Percentiles rank a stretch among this genome's conserved stretches.
phyloP scores from a whole-genome alignment of 2,113 vertebrate genomes.

The Neotoma lepida region DNA sequence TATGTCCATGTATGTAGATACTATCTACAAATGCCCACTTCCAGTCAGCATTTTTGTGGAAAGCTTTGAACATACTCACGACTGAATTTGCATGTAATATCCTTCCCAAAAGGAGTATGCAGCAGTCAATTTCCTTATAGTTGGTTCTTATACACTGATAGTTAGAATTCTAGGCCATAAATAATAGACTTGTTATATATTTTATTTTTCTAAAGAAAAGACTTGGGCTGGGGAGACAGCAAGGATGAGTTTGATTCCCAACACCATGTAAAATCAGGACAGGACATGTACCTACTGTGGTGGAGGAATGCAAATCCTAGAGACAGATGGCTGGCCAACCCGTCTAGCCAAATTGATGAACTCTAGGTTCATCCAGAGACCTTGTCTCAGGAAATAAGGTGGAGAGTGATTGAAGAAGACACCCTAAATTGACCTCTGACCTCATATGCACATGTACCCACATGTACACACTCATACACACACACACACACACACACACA shows the following conservation, averaged over 20 bases:
- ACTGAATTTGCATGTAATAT: background rate
- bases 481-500: background rate
- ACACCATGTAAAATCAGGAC: background rate
- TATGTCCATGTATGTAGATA: background rate
- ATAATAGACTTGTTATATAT: background rate
- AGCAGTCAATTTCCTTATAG: background rate
- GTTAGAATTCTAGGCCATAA: background rate
- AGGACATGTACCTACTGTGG: background rate
- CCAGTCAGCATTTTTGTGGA: background rate
- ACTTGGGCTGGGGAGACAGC: background rate
- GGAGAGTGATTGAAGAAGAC: background rate
- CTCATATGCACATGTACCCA: background rate
- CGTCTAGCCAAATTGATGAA: background rate
- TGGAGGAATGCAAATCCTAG: background rate
- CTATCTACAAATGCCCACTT: background rate
- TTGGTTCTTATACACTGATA: background rate
- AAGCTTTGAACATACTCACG: background rate
- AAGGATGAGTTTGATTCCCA: background rate
- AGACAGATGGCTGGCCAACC: background rate
- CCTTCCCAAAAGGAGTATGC: background rate
- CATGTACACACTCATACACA: background rate
- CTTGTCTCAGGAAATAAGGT: background rate
- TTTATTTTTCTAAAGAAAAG: constrained; percentile 36
- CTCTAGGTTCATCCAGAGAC: background rate
- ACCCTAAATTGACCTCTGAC: background rate